Evolutionary conservation across 1,140 invertebrate genomes (phyloP), one percentile per base, ranked within the genome.

Genomic region (Drosophila pseudoobscura): DNA sequence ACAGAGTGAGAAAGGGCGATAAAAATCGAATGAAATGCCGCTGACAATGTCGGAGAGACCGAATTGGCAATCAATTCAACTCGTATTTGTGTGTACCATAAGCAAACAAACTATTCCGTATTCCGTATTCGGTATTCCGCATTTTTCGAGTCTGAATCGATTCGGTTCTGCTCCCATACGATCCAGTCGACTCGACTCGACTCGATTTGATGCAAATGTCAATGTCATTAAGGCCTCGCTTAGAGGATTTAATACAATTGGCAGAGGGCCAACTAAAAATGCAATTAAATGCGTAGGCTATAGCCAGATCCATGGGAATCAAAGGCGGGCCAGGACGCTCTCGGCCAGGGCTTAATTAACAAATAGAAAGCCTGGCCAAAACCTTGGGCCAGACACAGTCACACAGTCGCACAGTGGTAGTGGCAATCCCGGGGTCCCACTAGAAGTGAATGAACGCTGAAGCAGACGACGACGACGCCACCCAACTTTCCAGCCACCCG

Each of bases 401-500:
- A n/a, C n/a, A 44, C 43, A 44, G 44, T 56, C 56, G 58, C 64
- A 71, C 71, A 51, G 54, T 57, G 55, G 54, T 69, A 44, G 59
- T 6, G 20, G 41, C 52, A 39, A 1, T 39, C 35, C 35, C 9
- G 35, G 3, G 35, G 9, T 39, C 35, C 35, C 46, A 29, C 15
- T 43, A 47, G 66, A 56, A 88, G 82, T 87, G 82, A 87, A 87
- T 87, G 82, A 87, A 87, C 82, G 83, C 78, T 87, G 78, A 80
- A 87, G 82, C 83, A 75, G 82, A 61, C 61, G 75, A 68, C 15
- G 39, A 56, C 51, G 24, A 11, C 50, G 3, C 35, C 68, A 13
- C 53, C 43, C 57, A 57, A 60, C 35, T 39, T 35, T 39, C 63
- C 66, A 29, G 22, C 47, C 29, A 24, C 17, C 59, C 66, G 69